phyloP scores from a whole-genome alignment of 2,113 vertebrate species.

The Limanda limanda region DNA sequence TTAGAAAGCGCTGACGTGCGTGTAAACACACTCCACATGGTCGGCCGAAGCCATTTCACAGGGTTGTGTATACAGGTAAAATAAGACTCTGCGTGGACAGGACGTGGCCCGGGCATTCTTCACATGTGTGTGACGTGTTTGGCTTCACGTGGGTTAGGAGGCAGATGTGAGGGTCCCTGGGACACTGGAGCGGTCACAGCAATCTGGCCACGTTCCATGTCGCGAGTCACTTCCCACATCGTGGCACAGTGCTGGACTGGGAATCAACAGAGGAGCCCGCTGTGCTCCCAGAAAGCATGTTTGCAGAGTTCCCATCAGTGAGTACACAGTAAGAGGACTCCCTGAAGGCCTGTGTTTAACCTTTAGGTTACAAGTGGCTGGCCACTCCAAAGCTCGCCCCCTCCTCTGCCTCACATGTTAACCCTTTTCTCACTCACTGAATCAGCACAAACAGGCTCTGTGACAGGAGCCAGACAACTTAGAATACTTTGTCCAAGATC shows the following conservation, averaged over 20 bases:
- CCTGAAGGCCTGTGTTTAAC: conserved; percentile 75
- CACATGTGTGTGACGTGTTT: conserved; percentile 18
- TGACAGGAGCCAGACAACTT: background rate
- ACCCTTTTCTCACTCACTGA: conserved; percentile 50
- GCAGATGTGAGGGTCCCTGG: conserved; percentile 29
- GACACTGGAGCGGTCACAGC: conserved; percentile 46
- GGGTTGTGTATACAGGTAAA: conserved; percentile 33
- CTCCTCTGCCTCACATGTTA: conserved; percentile 40
- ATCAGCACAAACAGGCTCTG: conserved; percentile 11
- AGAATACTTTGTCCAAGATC: too few relatives aligned
- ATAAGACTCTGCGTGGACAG: conserved; percentile 5
- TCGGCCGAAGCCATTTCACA: conserved; percentile 23
- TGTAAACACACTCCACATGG: conserved; percentile 39
- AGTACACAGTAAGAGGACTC: conserved; percentile 76
- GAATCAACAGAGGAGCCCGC: conserved; percentile 76
- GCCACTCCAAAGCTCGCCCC: conserved; percentile 37
- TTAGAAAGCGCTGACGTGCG: conserved; percentile 25
- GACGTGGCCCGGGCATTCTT: conserved; percentile 9
- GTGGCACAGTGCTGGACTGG: conserved; percentile 66
- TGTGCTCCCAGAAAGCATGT: conserved; percentile 79
- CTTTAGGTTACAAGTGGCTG: conserved; percentile 76
- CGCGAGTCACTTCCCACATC: conserved; percentile 77
- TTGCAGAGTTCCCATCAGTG: conserved; percentile 82
- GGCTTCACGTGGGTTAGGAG: conserved; percentile 25
- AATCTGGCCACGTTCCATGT: conserved; percentile 74